Evolutionary conservation across 2,113 vertebrate species (phyloP), one percentile per base, ranked within the genome.

Genomic region (Peromyscus leucopus): DNA sequence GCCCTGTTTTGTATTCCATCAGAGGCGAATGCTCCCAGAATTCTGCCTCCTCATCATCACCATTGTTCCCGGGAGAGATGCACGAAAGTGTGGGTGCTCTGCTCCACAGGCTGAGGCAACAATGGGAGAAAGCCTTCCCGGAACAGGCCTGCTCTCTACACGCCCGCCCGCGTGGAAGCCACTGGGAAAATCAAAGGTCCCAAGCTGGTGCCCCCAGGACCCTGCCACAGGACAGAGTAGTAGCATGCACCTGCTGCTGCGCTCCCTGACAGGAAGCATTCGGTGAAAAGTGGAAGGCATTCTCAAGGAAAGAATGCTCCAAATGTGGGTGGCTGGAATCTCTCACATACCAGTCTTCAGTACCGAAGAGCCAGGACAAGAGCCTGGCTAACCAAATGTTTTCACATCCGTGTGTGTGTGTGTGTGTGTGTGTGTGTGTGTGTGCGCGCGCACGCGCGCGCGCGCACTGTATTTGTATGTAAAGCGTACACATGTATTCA

Each of bases 171-270:
- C 72, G 12, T n/a, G 57, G 7, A 7, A 15, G 26, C 28, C 2
- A 1, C 0, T 31, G 57, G 24, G 65, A 59, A 48, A 51, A 11
- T 51, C 51, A 51, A 51, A 33, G 75, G 39, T 6, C 19, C 31
- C 28, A 11, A 2, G 9, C 51, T 12, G n/a, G 24, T 8, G 10
- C 90, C 91, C 91, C 31, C 22, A 46, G 63, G 0, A 4, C 39
- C 82, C 65, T 26, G 31, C 4, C 5, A 2, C 24, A 48, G 24
- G 0, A 6, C 0, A 8, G 4, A 1, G 59, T 10, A 0, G 59
- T 10, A 0, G 9, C 21, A 0, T 2, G 0, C 15, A 9, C 63
- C 59, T 17, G 0, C 4, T 2, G 28, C 80, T 10, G 61, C 0
- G 13, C 67, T 82, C 10, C 8, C 57, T 2, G 86, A 51, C 1